Evolutionary conservation across 2,888 invertebrate species (phyloP).

Genomic region (Balanococcus diminutus): DNA sequence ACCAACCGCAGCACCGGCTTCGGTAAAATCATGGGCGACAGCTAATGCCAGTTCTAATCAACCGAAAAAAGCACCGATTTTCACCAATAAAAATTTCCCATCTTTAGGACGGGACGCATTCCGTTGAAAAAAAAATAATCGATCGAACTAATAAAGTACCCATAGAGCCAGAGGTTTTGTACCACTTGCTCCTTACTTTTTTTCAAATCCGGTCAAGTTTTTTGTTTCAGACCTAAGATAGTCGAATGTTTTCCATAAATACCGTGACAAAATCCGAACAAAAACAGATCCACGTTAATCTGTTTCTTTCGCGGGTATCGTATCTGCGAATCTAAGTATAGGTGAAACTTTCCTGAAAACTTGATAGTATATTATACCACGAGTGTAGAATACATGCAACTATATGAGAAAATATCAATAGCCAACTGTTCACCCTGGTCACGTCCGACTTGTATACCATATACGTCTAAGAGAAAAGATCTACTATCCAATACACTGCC

Average conservation of each 20-base stretch:
- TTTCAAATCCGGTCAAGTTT: too few relatives aligned
- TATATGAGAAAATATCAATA: background rate
- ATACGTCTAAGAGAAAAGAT: background rate
- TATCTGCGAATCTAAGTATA: background rate
- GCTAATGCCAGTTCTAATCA: too few relatives aligned
- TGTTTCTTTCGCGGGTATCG: background rate
- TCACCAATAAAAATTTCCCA: slow-evolving; percentile 31
- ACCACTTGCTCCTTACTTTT: too few relatives aligned
- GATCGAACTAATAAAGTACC: too few relatives aligned
- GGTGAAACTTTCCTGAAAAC: background rate
- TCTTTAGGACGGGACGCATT: slow-evolving; percentile 41
- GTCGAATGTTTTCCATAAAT: too few relatives aligned
- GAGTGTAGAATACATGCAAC: background rate
- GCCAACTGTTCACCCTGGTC: background rate
- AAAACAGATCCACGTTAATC: background rate
- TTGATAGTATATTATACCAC: background rate
- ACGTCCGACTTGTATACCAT: background rate
- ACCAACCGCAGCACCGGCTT: background rate
- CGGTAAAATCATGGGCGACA: background rate
- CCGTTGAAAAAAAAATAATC: too few relatives aligned
- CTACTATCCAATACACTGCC: background rate
- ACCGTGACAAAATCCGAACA: background rate
- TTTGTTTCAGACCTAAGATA: too few relatives aligned
- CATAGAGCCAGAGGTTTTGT: too few relatives aligned
- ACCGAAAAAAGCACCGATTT: background rate